phyloP scores from a whole-genome alignment of 2,888 invertebrate species.

The Zaprionus lineosus region DNA sequence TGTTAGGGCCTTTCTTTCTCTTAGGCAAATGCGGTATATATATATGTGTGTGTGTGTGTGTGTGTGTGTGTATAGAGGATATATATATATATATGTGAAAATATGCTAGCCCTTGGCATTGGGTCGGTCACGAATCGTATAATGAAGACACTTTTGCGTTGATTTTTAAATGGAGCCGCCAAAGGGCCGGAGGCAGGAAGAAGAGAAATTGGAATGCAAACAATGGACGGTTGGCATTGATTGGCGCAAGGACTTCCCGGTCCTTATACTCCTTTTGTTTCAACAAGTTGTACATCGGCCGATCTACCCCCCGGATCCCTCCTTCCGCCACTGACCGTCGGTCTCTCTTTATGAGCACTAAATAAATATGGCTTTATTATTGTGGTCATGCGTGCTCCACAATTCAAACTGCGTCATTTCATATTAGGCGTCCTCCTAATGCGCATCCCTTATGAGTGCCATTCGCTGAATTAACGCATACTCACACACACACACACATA shows the following conservation, averaged over 20 bases:
- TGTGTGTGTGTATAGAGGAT: slow-evolving; percentile 3
- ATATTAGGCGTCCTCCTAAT: slow-evolving; percentile 19
- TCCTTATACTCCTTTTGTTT: slow-evolving; percentile 45
- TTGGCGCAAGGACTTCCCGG: slow-evolving; percentile 47
- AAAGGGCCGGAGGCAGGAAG: slow-evolving; percentile 22
- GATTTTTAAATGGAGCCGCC: slow-evolving; percentile 70
- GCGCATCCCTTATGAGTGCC: slow-evolving; percentile 7
- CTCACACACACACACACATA: too few species aligned
- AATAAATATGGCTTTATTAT: slow-evolving; percentile 51
- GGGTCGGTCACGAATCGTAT: slow-evolving; percentile 50
- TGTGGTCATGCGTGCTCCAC: slow-evolving; percentile 43
- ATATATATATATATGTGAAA: slow-evolving; percentile 46
- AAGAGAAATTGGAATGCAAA: slow-evolving; percentile 61
- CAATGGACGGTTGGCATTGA: slow-evolving; percentile 63
- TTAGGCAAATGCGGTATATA: slow-evolving; percentile 1
- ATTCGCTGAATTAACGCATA: too few species aligned
- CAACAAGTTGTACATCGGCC: slow-evolving; percentile 55
- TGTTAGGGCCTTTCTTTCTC: slow-evolving; percentile 38
- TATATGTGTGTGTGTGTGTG: background rate
- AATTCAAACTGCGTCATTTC: slow-evolving; percentile 49
- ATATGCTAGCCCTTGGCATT: slow-evolving; percentile 57
- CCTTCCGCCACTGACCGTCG: slow-evolving; percentile 23
- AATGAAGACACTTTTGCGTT: slow-evolving; percentile 76
- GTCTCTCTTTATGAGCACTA: slow-evolving; percentile 51
- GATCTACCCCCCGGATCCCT: too few species aligned